Conservation (phyloP, 2,888 invertebrate genomes). For the Heteromurus nitidus region DNA sequence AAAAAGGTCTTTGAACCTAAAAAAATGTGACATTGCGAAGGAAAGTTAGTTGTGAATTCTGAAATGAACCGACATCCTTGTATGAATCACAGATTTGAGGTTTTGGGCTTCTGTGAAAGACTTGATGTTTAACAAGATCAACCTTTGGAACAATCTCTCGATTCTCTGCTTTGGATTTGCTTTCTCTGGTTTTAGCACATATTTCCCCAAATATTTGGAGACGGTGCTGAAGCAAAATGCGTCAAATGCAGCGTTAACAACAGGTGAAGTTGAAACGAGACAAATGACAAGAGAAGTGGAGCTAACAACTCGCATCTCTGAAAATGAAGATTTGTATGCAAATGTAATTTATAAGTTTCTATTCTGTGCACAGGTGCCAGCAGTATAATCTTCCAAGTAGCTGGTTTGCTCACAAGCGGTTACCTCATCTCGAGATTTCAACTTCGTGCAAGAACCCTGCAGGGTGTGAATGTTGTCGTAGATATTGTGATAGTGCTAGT, state of each 20-base stretch:
- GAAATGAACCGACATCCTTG: not conserved
- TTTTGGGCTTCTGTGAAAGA: slow-evolving; percentile 73
- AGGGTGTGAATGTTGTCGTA: slow-evolving; percentile 81
- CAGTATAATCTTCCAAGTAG: slow-evolving; percentile 79
- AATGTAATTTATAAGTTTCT: not conserved
- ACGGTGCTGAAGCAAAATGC: slow-evolving; percentile 78
- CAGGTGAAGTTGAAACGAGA: no score
- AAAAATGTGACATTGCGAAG: not conserved
- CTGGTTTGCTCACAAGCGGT: slow-evolving; percentile 80
- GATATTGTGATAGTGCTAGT: slow-evolving; percentile 78
- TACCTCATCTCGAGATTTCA: slow-evolving; percentile 80
- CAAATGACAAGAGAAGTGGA: no score
- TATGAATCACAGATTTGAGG: slow-evolving; percentile 53
- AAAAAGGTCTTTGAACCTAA: not conserved
- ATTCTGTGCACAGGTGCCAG: slow-evolving; percentile 74
- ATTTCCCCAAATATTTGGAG: slow-evolving; percentile 79
- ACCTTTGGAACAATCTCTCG: slow-evolving; percentile 76
- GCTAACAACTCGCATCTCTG: no score
- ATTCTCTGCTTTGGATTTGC: slow-evolving; percentile 76
- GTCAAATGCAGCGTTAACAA: slow-evolving; percentile 77
- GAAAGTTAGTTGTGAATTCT: not conserved
- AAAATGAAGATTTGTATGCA: not conserved
- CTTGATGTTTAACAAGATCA: slow-evolving; percentile 76
- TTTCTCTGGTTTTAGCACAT: slow-evolving; percentile 77
- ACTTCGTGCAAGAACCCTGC: slow-evolving; percentile 79